Base-by-base conservation (phyloP, 2,113 vertebrate genomes). In the Pteropus alecto region DNA sequence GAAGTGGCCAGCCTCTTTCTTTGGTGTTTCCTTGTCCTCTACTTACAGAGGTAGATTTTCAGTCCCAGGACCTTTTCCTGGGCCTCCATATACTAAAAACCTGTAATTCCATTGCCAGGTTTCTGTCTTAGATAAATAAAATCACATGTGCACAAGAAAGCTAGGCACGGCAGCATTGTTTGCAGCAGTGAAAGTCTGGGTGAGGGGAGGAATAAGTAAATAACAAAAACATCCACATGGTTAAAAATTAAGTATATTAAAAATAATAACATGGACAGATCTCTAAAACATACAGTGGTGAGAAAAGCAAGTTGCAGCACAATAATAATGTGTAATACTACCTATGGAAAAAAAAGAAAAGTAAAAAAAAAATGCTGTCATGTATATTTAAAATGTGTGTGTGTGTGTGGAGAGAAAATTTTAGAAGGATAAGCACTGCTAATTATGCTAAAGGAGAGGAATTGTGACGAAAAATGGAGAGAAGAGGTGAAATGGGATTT, bases 391-490 rank as follows among this genome's bases (percentile, higher is more conserved):
- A 79, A 61, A 70, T 43, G 9, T 11, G 5, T 82, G 16, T 68
- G 21, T 60, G 38, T 22, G 26, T 67, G 56, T 30, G 79, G 30
- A 88, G 90, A 88, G 90, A 94, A 81, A 41, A 79, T 88, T 92
- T 87, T 76, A 12, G 77, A 94, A 95, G 48, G 33, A 74, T 35
- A 70, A 70, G 38, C 58, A 48, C 30, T 48, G 70, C 54, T 84
- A 58, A 30, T n/a, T 76, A 51, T 58, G 41, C 35, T 68, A 54
- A 19, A 79, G 30, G 38, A 43, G 16, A 82, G 48, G 54, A 61
- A 2, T 48, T 91, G 43, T 56, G 41, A 61, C 33, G 89, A 89
- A 86, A 89, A 63, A 56, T 51, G 46, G 48, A 76, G 88, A 82
- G 74, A 74, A n/a, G 38, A 24, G 12, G 22, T 35, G 35, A 67